These are phyloP conservation scores for Agrilus planipennis DNA, from an alignment of 1,140 invertebrate species.

Conservation along the genomic window DNA sequence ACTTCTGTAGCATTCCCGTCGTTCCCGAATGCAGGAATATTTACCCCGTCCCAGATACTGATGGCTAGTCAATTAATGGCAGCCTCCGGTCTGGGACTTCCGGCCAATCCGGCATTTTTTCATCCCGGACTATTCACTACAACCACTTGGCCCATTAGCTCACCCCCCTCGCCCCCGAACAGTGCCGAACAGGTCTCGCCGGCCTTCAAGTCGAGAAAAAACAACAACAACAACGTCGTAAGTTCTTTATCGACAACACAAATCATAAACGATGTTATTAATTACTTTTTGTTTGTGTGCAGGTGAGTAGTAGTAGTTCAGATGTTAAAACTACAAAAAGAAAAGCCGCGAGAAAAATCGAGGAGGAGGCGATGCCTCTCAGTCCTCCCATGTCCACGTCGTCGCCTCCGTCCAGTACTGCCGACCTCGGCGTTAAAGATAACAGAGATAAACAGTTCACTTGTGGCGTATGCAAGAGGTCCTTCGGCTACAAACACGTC, in stretches of 20 bases:
- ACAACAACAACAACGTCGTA: constrained; percentile 35
- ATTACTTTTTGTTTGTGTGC: too few species aligned
- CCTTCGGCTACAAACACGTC: constrained; percentile 90
- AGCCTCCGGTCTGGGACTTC: constrained; percentile 33
- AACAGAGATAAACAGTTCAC: constrained; percentile 71
- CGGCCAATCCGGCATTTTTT: constrained; percentile 40
- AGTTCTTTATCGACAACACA: too few species aligned
- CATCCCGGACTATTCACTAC: constrained; percentile 35
- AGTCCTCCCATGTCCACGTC: constrained; percentile 38
- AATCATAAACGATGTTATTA: too few species aligned
- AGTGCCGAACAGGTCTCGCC: constrained; percentile 24
- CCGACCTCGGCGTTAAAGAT: constrained; percentile 35
- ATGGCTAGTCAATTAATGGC: constrained; percentile 43
- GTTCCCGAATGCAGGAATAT: constrained; percentile 47
- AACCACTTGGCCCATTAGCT: constrained; percentile 27
- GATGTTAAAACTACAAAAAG: constrained; percentile 29
- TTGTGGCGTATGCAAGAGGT: constrained; percentile 70
- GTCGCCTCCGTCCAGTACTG: constrained; percentile 36
- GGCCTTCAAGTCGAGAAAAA: constrained; percentile 31
- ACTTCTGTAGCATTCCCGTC: constrained; percentile 25
- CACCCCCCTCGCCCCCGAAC: constrained; percentile 30
- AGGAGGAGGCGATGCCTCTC: constrained; percentile 31
- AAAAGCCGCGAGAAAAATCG: constrained; percentile 20
- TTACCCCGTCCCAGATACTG: constrained; percentile 40
- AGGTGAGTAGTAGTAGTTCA: constrained; percentile 36